phyloP scores from a whole-genome alignment of 2,888 invertebrate genomes.

The Rutpela maculata region DNA sequence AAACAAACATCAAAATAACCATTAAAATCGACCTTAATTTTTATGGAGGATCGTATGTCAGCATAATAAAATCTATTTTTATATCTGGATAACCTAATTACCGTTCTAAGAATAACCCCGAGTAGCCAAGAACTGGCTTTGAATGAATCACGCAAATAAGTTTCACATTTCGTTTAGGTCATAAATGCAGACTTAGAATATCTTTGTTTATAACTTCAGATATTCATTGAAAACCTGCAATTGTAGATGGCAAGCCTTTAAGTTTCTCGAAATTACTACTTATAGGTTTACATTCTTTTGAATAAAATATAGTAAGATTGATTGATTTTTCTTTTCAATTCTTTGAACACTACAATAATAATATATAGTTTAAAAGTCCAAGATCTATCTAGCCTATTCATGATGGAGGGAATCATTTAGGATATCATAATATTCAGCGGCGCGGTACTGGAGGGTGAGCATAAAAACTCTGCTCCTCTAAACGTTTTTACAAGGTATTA shows the following conservation, averaged over 20 bases:
- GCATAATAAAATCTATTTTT: conserved; percentile 47
- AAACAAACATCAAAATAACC: conserved; percentile 24
- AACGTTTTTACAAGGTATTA: too few species aligned
- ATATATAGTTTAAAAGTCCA: too few species aligned
- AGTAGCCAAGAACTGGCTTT: conserved; percentile 27
- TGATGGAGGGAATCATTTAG: too few species aligned
- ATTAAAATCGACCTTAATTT: conserved; percentile 44
- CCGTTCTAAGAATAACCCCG: conserved; percentile 40
- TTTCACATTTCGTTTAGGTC: neutral
- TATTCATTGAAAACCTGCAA: neutral
- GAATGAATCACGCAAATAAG: conserved; percentile 26
- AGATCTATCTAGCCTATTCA: too few species aligned
- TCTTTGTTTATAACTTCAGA: neutral
- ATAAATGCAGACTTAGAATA: conserved; percentile 11
- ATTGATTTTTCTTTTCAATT: too few species aligned
- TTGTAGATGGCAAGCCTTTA: neutral
- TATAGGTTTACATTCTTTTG: too few species aligned
- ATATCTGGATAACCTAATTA: conserved; percentile 46
- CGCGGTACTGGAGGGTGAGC: too few species aligned
- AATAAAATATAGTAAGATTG: too few species aligned
- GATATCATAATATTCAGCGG: too few species aligned
- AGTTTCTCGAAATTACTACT: neutral
- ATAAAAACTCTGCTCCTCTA: too few species aligned
- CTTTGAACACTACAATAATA: too few species aligned
- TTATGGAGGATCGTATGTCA: conserved; percentile 38